These are phyloP conservation scores for Trypoxylus dichotomus DNA, from an alignment of 1,140 invertebrate genomes.

Conservation along the genomic window DNA sequence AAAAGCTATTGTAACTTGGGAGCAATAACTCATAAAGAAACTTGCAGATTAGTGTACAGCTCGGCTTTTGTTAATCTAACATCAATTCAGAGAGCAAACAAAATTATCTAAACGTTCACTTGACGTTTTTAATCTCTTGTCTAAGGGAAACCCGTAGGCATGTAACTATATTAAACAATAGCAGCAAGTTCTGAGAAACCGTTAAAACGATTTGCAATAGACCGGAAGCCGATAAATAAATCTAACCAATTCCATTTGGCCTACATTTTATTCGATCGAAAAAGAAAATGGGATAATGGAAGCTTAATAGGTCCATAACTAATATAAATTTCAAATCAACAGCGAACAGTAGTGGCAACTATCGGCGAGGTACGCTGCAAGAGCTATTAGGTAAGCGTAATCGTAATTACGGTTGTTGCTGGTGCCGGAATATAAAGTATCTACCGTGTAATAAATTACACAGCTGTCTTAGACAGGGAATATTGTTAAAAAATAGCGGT, in stretches of 20 bases:
- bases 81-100: too few species aligned
- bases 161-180: too few species aligned
- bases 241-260: neutral
- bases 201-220: neutral
- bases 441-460: slow-evolving; percentile 4
- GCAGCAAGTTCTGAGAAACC: neutral
- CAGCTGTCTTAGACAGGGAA: slow-evolving; percentile 13
- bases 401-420: slow-evolving; percentile 9
- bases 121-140: too few species aligned
- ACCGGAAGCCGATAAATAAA: neutral
- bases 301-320: neutral
- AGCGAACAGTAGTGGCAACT: neutral
- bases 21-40: too few species aligned
- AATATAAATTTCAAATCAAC: slow-evolving; percentile 4
- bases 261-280: neutral
- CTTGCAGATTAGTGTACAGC: too few species aligned
- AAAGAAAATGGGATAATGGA: neutral
- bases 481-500: slow-evolving; percentile 10
- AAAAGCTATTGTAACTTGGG: too few species aligned
- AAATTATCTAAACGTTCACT: too few species aligned
- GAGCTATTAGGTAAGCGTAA: slow-evolving; percentile 3
- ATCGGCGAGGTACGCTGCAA: neutral
- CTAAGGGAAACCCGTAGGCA: too few species aligned
- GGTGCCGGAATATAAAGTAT: neutral
- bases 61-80: too few species aligned